phyloP scores from a whole-genome alignment of 2,797 vertebrate species.

The Rhinoraja longicauda region DNA sequence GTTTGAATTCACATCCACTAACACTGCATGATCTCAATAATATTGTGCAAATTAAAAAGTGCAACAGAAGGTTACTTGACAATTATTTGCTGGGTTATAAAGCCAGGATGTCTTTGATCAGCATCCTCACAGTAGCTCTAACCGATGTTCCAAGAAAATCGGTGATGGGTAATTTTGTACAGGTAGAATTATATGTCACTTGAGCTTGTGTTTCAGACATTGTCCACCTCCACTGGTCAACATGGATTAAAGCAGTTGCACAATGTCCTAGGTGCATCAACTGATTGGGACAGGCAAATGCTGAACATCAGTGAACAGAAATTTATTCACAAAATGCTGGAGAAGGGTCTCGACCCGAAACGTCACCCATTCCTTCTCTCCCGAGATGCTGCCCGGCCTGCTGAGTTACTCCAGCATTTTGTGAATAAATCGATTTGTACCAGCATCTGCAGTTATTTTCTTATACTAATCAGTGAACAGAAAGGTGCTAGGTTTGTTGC shows the following conservation, averaged over 20 bases:
- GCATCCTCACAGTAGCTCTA: slow-evolving; percentile 92
- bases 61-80: not conserved
- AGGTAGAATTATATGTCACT: slow-evolving; percentile 95
- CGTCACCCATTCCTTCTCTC: too few relatives aligned
- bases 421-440: too few relatives aligned
- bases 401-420: too few relatives aligned
- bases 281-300: not conserved
- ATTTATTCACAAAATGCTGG: too few relatives aligned
- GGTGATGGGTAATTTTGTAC: slow-evolving; percentile 92
- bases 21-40: not conserved
- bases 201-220: slow-evolving; percentile 68
- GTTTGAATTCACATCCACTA: not conserved
- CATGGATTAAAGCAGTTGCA: not conserved
- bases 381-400: too few relatives aligned
- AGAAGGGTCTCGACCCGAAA: too few relatives aligned
- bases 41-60: not conserved
- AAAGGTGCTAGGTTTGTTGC: not conserved
- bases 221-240: not conserved
- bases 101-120: slow-evolving; percentile 94
- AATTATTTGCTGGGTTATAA: slow-evolving; percentile 56
- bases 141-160: slow-evolving; percentile 88
- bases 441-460: too few relatives aligned
- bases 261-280: not conserved
- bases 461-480: not conserved
- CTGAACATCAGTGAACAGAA: not conserved